Evolutionary conservation across 2,888 invertebrate genomes (phyloP).

Genomic region (Ephialtes manifestator): DNA sequence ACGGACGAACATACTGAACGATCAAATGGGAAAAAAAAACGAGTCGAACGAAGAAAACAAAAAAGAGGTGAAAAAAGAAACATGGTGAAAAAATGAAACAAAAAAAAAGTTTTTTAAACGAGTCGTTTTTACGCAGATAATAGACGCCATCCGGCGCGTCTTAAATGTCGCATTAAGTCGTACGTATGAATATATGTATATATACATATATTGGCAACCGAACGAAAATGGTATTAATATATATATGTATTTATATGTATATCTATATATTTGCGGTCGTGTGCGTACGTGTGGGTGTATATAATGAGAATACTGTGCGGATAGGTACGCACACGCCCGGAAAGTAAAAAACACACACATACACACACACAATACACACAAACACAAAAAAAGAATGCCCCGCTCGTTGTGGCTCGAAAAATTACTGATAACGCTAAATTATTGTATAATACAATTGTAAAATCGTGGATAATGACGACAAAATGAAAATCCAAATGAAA

Average conservation of each 20-base stretch:
- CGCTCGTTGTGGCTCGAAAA: slow-evolving; percentile 60
- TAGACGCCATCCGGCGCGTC: slow-evolving; percentile 72
- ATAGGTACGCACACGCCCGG: slow-evolving; percentile 69
- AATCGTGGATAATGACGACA: slow-evolving; percentile 17
- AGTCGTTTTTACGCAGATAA: slow-evolving; percentile 75
- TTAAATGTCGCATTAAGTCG: slow-evolving; percentile 72
- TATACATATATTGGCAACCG: slow-evolving; percentile 46
- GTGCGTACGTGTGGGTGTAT: slow-evolving; percentile 69
- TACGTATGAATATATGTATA: slow-evolving; percentile 67
- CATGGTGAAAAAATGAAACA: slow-evolving; percentile 50
- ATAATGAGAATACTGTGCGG: slow-evolving; percentile 59
- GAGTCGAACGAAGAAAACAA: slow-evolving; percentile 40
- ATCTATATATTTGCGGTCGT: slow-evolving; percentile 60
- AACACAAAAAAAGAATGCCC: slow-evolving; percentile 17
- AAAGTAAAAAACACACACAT: slow-evolving; percentile 23
- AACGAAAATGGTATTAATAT: slow-evolving; percentile 41
- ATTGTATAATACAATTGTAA: slow-evolving; percentile 44
- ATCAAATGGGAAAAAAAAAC: slow-evolving; percentile 60
- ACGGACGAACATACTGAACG: slow-evolving; percentile 61
- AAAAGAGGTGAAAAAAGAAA: slow-evolving; percentile 30
- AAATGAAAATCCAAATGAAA: slow-evolving; percentile 26
- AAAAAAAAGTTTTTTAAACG: slow-evolving; percentile 71
- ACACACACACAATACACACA: no score
- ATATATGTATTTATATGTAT: slow-evolving; percentile 57
- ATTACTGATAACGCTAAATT: slow-evolving; percentile 64